Evolutionary conservation across 2,888 invertebrate species (phyloP).

Genomic region (Cephus pygmeus): DNA sequence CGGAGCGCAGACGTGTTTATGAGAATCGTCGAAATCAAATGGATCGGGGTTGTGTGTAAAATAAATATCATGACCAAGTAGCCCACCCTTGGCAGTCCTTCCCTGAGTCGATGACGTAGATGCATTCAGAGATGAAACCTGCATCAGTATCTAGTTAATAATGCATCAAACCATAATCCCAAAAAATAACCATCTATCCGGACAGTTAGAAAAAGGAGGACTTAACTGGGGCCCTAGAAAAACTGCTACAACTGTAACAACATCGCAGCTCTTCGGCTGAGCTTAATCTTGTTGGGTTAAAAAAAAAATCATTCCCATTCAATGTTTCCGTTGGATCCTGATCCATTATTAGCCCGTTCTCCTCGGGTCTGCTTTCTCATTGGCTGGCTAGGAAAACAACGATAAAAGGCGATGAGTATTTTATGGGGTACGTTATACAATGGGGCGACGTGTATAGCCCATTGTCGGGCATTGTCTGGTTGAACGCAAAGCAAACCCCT

Average conservation of each 20-base stretch:
- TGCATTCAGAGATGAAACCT: conserved; percentile 34
- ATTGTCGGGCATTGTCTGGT: conserved; percentile 54
- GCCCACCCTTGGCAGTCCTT: neutral
- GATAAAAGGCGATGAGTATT: conserved; percentile 65
- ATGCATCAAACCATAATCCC: conserved; percentile 56
- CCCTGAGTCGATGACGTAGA: neutral
- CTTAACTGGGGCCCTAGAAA: conserved; percentile 28
- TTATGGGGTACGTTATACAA: conserved; percentile 61
- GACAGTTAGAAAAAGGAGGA: conserved; percentile 25
- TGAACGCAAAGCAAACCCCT: conserved; percentile 45
- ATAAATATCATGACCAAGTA: neutral
- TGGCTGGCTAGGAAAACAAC: conserved; percentile 60
- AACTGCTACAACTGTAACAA: conserved; percentile 61
- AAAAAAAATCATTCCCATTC: conserved; percentile 55
- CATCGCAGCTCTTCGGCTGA: conserved; percentile 36
- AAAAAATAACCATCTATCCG: conserved; percentile 53
- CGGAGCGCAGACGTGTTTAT: neutral
- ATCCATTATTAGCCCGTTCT: conserved; percentile 50
- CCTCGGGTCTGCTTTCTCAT: conserved; percentile 43
- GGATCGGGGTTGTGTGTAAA: neutral
- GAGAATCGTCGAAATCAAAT: neutral
- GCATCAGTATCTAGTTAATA: conserved; percentile 58
- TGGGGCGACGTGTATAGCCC: conserved; percentile 51
- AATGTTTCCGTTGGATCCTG: conserved; percentile 57
- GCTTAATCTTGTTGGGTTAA: conserved; percentile 43